Conservation (phyloP, 2,113 vertebrate species). For the Neolamprologus devosi region DNA sequence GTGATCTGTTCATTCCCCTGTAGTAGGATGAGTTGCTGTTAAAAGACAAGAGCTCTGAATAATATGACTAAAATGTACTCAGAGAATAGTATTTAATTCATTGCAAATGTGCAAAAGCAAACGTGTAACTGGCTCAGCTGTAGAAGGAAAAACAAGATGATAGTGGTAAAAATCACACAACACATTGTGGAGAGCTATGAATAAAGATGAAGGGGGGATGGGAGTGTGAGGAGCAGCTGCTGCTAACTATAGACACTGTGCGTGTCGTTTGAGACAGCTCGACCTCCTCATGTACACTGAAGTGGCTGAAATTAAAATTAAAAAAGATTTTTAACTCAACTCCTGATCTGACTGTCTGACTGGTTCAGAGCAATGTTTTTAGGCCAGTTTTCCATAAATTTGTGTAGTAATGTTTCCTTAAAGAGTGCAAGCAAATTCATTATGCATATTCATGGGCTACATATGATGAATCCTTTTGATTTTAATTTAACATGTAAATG, state of each 20-base stretch:
- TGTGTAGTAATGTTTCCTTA: background rate
- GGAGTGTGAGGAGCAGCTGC: conserved; percentile 35
- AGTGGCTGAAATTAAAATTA: background rate
- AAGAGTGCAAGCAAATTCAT: background rate
- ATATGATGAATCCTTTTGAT: background rate
- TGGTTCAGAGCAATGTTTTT: background rate
- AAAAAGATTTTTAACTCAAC: background rate
- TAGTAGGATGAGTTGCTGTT: background rate
- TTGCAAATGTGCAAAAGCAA: fast-evolving
- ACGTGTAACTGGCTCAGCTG: background rate
- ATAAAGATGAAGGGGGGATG: background rate
- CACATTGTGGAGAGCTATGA: background rate
- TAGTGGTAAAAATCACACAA: background rate
- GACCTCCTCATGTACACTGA: background rate
- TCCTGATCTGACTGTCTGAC: background rate
- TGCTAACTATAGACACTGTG: background rate
- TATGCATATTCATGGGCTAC: too few species aligned
- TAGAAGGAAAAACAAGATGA: background rate
- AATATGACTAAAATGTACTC: background rate
- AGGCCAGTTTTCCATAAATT: background rate
- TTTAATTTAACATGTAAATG: background rate
- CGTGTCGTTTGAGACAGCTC: background rate
- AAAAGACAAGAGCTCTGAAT: background rate
- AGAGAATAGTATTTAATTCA: background rate
- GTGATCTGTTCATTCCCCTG: background rate